Evolutionary conservation across 2,113 vertebrate genomes (phyloP).

Genomic region (Martes martes): DNA sequence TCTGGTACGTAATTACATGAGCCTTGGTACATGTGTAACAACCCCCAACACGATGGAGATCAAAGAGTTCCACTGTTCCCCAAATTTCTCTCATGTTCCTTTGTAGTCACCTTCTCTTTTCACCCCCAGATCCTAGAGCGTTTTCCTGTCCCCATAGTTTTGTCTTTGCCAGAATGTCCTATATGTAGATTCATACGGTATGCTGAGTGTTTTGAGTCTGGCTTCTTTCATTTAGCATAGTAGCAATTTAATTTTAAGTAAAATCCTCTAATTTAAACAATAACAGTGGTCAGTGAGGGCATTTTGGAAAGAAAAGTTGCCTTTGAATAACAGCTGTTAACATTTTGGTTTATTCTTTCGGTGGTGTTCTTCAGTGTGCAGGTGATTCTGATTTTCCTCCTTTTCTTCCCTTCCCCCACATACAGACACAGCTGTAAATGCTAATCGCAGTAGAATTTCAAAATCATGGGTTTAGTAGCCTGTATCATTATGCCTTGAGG

Average conservation of each 20-base stretch:
- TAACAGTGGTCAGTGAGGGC: neutral
- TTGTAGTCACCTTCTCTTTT: neutral
- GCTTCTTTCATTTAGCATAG: neutral
- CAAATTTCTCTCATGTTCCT: neutral
- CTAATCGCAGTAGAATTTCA: neutral
- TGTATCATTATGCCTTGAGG: neutral
- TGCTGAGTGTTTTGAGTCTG: neutral
- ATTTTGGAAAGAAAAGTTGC: constrained; percentile 40
- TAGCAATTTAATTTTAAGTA: constrained; percentile 1
- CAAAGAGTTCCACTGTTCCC: neutral
- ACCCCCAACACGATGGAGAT: neutral
- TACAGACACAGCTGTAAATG: neutral
- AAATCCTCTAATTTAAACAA: neutral
- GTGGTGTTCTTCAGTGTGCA: neutral
- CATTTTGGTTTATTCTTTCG: neutral
- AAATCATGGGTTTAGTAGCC: neutral
- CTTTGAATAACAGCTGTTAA: neutral
- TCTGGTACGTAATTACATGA: neutral
- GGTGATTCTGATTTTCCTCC: neutral
- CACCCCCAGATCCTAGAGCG: neutral
- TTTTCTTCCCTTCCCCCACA: too few relatives aligned
- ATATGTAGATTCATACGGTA: neutral
- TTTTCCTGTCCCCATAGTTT: neutral
- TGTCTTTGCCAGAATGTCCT: neutral
- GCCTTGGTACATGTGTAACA: neutral